Percentiles rank a stretch among this genome's conserved stretches.
Conservation (phyloP, 2,113 vertebrate genomes). For the Hemiscyllium ocellatum region DNA sequence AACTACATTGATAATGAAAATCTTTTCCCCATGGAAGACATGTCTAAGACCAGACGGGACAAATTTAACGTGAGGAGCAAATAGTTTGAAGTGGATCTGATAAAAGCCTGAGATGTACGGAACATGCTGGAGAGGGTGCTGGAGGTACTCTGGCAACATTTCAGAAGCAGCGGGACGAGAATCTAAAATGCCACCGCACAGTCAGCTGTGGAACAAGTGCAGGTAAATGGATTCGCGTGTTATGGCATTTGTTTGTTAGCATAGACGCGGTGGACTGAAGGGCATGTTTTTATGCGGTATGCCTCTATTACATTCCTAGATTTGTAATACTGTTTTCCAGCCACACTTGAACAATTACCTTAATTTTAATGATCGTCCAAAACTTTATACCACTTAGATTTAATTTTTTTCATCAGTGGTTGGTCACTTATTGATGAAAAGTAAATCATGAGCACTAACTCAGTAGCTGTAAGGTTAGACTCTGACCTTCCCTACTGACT, state of each 20-base stretch:
- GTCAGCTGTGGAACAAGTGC: no score
- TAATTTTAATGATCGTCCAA: constrained; percentile 5
- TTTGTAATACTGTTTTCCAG: neutral
- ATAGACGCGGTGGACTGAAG: no score
- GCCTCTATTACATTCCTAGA: neutral
- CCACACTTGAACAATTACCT: neutral
- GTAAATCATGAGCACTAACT: neutral
- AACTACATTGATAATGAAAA: no score
- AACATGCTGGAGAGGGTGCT: neutral
- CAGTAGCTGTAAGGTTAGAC: neutral
- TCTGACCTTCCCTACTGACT: neutral
- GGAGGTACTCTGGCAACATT: no score
- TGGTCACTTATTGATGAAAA: neutral
- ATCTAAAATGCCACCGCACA: no score
- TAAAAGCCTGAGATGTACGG: neutral
- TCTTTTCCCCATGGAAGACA: no score
- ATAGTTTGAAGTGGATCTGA: neutral
- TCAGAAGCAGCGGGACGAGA: no score
- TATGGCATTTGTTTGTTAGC: no score
- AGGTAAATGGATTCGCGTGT: no score
- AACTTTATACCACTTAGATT: neutral
- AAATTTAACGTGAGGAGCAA: neutral
- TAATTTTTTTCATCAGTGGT: neutral
- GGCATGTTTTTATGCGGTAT: no score
- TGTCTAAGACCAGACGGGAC: no score